A percentile compares a stretch with the other conserved stretches of the same genome.
These are phyloP conservation scores for Agonum fuliginosum DNA, from an alignment of 2,888 invertebrate genomes.

Conservation along the genomic window DNA sequence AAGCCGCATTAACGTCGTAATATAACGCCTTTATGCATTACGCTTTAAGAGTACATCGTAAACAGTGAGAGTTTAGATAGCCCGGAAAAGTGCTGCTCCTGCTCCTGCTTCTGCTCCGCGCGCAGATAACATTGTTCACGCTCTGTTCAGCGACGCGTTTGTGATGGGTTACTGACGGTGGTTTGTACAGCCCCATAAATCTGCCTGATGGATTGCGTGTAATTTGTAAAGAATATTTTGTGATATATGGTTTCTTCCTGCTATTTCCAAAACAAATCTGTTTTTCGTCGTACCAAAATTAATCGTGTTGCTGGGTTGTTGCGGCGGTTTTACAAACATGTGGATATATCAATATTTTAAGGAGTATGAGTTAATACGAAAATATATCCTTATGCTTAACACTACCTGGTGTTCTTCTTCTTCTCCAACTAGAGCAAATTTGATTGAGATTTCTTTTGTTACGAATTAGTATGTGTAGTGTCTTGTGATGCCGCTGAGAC, in stretches of 20 bases:
- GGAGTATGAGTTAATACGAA: too few species aligned
- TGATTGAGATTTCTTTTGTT: too few species aligned
- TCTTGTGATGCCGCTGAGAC: too few species aligned
- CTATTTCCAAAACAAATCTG: not conserved
- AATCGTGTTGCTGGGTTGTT: not conserved
- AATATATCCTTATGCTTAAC: too few species aligned
- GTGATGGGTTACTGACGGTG: not conserved
- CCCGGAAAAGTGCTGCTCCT: conserved; percentile 61
- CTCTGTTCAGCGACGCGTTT: not conserved
- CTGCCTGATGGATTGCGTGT: conserved; percentile 23
- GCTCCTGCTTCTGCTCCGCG: too few species aligned
- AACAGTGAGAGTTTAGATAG: conserved; percentile 68
- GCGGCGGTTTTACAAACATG: too few species aligned
- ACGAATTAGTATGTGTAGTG: too few species aligned
- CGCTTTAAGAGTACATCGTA: conserved; percentile 68
- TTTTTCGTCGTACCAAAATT: not conserved
- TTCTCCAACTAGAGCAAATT: too few species aligned
- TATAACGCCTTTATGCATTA: conserved; percentile 69
- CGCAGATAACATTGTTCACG: conserved; percentile 56
- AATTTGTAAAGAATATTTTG: conserved; percentile 33
- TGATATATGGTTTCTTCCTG: conserved; percentile 1
- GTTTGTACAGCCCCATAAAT: conserved; percentile 15
- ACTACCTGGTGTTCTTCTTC: too few species aligned
- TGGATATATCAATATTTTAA: too few species aligned
- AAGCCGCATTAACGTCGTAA: conserved; percentile 76